Evolutionary conservation across 2,113 vertebrate species (phyloP), one percentile per base, ranked within the genome.

Genomic region (Campylomormyrus numenius): DNA sequence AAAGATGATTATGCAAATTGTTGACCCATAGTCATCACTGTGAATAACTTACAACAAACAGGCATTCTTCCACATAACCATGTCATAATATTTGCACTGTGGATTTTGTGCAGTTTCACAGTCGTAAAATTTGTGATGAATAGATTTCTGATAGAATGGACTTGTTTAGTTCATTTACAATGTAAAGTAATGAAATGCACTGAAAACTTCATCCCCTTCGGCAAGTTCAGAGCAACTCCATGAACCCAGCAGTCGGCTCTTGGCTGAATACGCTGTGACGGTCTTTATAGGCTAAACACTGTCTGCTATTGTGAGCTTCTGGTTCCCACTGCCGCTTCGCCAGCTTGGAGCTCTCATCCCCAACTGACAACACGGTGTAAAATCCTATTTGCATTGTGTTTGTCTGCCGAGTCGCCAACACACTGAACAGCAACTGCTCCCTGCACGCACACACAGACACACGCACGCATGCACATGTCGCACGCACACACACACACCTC

Each of bases 311-410:
- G 92, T 92, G 56, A 91, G 90, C 45, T 89, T 90, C 89, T 85
- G 89, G 89, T 94, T 92, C 91, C 91, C 92, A 94, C 91, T 92
- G 91, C 88, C 80, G 91, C 85, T 70, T 88, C 80, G 91, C 92
- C 93, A 93, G 90, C 90, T 91, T 92, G 90, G 89, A 91, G 89
- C 90, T 86, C 86, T 91, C 90, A 90, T 88, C 91, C 91, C 85
- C 83, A 53, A 89, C 90, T 92, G 86, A 92, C 92, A 92, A 94
- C 92, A 94, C 94, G 94, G 91, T 94, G 91, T 94, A 94, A 95
- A 95, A 96, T 96, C 96, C 95, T 92, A 91, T 95, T 96, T 95
- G 93, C 92, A 95, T 95, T 95, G 93, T 95, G 92, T 93, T 92
- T 92, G 92, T 94, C 94, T 92, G 93, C 94, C 91, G 93, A 94